These are phyloP conservation scores for Stegana nigrithorax DNA, from an alignment of 2,888 invertebrate species.

Conservation along the genomic window DNA sequence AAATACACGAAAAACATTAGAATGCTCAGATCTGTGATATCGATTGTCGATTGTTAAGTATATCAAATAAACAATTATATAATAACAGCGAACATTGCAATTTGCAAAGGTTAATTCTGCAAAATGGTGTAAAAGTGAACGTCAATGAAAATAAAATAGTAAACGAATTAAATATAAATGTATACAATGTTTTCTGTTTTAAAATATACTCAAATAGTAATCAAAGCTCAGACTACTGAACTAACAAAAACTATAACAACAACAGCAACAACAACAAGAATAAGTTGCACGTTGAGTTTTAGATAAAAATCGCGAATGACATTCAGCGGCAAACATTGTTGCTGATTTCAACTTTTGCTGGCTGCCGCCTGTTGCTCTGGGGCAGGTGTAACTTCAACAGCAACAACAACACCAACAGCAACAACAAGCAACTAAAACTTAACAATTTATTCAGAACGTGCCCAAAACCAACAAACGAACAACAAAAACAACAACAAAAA, in stretches of 20 bases:
- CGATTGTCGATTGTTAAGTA: not conserved
- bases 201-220: not conserved
- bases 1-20: conserved; percentile 14
- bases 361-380: conserved; percentile 31
- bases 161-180: no score
- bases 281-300: conserved; percentile 15
- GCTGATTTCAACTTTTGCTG: conserved; percentile 16
- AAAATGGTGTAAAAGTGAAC: conserved; percentile 10
- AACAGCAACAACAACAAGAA: not conserved
- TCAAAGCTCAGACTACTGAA: not conserved
- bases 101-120: not conserved
- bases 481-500: not conserved
- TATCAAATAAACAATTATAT: not conserved
- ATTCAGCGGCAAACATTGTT: conserved; percentile 39
- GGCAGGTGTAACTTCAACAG: conserved; percentile 39
- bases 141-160: conserved; percentile 4
- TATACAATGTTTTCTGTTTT: no score
- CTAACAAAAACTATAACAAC: not conserved
- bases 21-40: not conserved
- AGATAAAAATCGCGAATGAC: conserved; percentile 54
- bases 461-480: conserved; percentile 21
- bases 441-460: conserved; percentile 44
- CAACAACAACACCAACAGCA: not conserved
- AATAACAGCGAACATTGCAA: conserved; percentile 10
- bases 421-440: not conserved